phyloP scores from a whole-genome alignment of 1,140 invertebrate species.

The Cherax quadricarinatus region DNA sequence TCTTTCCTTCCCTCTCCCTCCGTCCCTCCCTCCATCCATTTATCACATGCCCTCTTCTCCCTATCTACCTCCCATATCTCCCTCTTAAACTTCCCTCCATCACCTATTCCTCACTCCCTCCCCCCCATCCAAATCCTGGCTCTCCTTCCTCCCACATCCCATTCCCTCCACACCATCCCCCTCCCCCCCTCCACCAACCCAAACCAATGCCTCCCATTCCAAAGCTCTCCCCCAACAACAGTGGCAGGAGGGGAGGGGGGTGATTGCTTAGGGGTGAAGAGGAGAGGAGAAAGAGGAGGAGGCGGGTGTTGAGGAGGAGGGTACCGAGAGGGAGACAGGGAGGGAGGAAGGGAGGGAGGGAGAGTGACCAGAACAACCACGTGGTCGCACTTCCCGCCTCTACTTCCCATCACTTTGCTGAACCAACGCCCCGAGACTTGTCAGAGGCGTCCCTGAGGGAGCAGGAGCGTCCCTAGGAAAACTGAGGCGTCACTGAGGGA shows the following conservation, averaged over 20 bases:
- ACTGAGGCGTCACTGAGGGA: too few species aligned
- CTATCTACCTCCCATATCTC: not conserved
- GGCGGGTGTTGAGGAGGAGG: not conserved
- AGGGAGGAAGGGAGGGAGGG: not conserved
- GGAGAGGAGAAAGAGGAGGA: not conserved
- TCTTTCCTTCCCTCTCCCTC: conserved; percentile 6
- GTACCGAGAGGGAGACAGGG: not conserved
- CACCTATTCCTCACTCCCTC: not conserved
- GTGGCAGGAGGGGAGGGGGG: too few species aligned
- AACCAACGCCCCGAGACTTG: not conserved
- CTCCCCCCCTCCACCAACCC: too few species aligned
- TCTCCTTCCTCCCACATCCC: not conserved
- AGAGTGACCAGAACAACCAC: not conserved
- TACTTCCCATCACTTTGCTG: not conserved
- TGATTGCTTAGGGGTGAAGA: not conserved
- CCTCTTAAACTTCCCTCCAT: not conserved
- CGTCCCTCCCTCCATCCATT: not conserved
- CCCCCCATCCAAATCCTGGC: not conserved
- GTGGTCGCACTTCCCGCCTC: not conserved
- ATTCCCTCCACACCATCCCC: not conserved
- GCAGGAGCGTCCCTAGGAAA: not conserved
- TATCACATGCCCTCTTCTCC: too few species aligned
- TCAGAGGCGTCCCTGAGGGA: not conserved
- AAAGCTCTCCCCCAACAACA: too few species aligned
- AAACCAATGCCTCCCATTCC: too few species aligned